Conservation (phyloP, 2,113 vertebrate genomes). For the Ceyx cyanopectus region DNA sequence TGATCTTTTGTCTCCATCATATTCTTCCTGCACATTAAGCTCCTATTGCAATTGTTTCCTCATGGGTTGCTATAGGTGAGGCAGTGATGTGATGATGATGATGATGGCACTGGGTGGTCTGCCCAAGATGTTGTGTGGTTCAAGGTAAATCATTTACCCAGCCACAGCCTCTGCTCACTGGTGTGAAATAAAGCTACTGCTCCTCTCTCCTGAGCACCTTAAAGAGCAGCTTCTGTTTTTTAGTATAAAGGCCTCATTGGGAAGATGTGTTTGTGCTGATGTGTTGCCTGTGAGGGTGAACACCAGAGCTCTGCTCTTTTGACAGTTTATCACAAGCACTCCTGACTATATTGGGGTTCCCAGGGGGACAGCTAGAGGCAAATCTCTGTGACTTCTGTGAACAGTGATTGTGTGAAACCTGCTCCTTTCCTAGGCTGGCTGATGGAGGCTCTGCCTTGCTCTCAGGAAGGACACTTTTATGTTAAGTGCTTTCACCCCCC, state of each 20-base stretch:
- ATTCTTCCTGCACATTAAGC: neutral
- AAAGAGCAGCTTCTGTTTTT: neutral
- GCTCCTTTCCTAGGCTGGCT: neutral
- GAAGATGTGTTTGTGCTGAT: neutral
- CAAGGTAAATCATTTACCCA: neutral
- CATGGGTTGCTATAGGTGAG: neutral
- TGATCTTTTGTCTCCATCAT: neutral
- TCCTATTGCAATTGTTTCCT: neutral
- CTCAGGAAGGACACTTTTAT: neutral
- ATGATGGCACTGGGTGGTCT: rapidly evolving
- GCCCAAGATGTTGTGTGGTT: neutral
- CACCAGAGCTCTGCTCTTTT: neutral
- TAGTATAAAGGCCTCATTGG: neutral
- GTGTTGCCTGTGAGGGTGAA: neutral
- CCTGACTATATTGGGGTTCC: neutral
- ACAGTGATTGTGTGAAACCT: neutral
- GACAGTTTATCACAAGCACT: neutral
- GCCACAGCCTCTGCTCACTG: neutral
- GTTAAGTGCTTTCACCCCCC: neutral
- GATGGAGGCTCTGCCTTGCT: neutral
- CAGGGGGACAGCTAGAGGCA: neutral
- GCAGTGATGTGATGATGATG: neutral
- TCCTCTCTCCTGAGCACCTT: neutral
- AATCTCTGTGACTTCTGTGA: neutral
- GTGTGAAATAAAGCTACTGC: neutral